Conservation (phyloP, 2,113 vertebrate species). For the Mastomys natalensis region DNA sequence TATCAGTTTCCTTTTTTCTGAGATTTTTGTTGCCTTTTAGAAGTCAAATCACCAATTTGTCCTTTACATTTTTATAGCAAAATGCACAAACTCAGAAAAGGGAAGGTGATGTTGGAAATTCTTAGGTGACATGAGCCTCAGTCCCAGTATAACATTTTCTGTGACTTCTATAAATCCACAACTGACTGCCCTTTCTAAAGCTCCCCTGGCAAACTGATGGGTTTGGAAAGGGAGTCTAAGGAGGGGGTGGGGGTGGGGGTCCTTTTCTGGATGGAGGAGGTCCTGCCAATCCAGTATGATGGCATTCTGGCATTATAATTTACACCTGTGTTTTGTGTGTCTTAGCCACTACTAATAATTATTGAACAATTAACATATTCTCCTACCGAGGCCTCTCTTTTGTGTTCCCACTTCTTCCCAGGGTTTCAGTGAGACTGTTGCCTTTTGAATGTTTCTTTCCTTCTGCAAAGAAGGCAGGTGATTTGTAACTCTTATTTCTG, state of each 20-base stretch:
- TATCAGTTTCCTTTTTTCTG: not conserved
- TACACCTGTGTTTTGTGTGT: constrained; percentile 77
- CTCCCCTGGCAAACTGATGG: constrained; percentile 56
- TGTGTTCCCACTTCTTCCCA: constrained; percentile 75
- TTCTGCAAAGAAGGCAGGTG: constrained; percentile 70
- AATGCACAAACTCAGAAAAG: constrained; percentile 56
- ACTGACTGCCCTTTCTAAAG: constrained; percentile 62
- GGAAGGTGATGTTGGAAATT: constrained; percentile 25
- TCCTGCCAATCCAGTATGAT: constrained; percentile 63
- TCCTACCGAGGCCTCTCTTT: constrained; percentile 68
- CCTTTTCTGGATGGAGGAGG: constrained; percentile 45
- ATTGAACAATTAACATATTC: constrained; percentile 83
- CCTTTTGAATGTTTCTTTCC: constrained; percentile 78
- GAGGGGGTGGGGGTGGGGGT: not conserved
- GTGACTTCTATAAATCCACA: constrained; percentile 51
- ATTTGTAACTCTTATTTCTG: constrained; percentile 77
- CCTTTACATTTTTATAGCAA: constrained; percentile 35
- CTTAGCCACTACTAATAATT: constrained; percentile 82
- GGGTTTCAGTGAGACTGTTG: constrained; percentile 74
- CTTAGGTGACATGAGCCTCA: not conserved
- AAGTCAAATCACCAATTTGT: constrained; percentile 15
- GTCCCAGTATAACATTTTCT: constrained; percentile 46
- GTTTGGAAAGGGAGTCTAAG: constrained; percentile 56
- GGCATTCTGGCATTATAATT: constrained; percentile 78
- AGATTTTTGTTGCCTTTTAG: not conserved